Percentiles rank a stretch among this genome's conserved stretches.
Evolutionary conservation across 2,888 invertebrate species (phyloP).

Genomic region (Yponomeuta malinellus): DNA sequence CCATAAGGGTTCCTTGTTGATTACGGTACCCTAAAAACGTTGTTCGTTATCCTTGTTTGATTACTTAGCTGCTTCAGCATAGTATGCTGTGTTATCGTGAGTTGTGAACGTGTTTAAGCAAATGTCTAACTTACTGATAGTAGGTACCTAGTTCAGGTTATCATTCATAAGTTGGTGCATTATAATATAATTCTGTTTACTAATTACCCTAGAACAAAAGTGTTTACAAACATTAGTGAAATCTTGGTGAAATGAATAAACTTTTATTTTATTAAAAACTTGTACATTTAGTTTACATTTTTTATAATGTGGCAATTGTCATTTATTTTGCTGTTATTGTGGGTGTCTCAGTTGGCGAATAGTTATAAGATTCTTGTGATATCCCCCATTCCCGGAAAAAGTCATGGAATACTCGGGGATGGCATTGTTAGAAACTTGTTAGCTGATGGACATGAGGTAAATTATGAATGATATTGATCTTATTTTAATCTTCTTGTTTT

Average conservation of each 20-base stretch:
- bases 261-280: not conserved
- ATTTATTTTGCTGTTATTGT: not conserved
- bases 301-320: not conserved
- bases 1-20: no score
- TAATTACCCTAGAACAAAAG: no score
- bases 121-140: no score
- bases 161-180: no score
- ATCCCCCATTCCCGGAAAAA: conserved; percentile 35
- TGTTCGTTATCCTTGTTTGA: no score
- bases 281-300: not conserved
- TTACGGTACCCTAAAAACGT: no score
- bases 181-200: no score
- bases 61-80: no score
- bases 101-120: no score
- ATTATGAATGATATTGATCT: not conserved
- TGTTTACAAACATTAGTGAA: not conserved
- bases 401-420: conserved; percentile 40
- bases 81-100: no score
- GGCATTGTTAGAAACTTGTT: conserved; percentile 35
- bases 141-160: no score
- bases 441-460: conserved; percentile 42
- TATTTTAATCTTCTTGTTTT: no score
- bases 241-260: not conserved
- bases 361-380: conserved; percentile 35
- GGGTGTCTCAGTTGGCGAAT: not conserved